phyloP scores from a whole-genome alignment of 2,113 vertebrate genomes.

The Eidolon helvum region DNA sequence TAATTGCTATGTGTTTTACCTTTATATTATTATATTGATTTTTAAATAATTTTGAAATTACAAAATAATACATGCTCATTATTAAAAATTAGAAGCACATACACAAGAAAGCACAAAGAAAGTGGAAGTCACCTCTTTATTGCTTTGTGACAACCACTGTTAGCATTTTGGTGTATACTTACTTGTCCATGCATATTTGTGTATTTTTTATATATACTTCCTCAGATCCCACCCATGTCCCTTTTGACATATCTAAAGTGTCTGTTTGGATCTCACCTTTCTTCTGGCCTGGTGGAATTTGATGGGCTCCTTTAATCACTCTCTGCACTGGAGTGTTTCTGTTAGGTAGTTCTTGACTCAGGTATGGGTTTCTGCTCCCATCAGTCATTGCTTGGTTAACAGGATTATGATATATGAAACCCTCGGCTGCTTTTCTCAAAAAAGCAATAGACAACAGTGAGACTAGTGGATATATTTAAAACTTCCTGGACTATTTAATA shows the following conservation, averaged over 20 bases:
- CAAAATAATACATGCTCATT: background rate
- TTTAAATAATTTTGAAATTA: slow-evolving; percentile 20
- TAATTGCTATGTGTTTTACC: background rate
- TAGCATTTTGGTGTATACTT: background rate
- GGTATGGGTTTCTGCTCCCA: background rate
- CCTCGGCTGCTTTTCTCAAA: background rate
- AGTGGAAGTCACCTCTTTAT: background rate
- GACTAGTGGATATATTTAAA: background rate
- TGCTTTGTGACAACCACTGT: background rate
- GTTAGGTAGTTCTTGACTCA: background rate
- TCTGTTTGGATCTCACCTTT: background rate
- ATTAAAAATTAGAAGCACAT: background rate
- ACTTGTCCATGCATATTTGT: background rate
- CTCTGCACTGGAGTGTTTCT: background rate
- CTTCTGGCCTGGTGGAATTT: background rate
- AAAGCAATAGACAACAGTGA: background rate
- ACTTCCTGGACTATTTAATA: background rate
- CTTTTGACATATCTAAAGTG: background rate
- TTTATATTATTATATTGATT: background rate
- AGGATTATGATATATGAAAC: slow-evolving; percentile 25
- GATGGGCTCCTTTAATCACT: background rate
- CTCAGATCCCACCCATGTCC: background rate
- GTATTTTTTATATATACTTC: background rate
- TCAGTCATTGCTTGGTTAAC: background rate
- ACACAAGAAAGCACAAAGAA: background rate